Conservation (phyloP, 2,888 invertebrate genomes). For the Tipula vernalis region DNA sequence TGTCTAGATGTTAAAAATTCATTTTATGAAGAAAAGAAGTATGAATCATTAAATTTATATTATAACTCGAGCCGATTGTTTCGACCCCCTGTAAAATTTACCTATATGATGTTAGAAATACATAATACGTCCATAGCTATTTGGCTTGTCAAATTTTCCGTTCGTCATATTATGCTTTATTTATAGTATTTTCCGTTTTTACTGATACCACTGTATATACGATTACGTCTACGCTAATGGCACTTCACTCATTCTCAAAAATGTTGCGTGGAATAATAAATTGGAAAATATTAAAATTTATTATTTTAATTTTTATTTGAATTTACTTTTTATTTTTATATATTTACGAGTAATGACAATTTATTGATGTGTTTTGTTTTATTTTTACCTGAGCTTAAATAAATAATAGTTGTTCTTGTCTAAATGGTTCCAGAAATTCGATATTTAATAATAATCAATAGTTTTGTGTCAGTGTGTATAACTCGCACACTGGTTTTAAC, state of each 20-base stretch:
- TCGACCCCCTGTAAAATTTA: too few relatives aligned
- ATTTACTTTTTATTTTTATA: neutral
- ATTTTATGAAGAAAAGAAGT: too few relatives aligned
- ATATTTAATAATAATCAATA: neutral
- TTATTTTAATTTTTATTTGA: neutral
- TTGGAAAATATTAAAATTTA: neutral
- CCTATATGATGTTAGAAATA: too few relatives aligned
- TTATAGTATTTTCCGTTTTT: neutral
- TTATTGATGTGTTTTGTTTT: neutral
- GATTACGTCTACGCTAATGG: neutral
- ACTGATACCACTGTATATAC: neutral
- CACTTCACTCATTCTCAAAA: neutral
- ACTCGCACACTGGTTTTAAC: neutral
- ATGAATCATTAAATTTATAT: too few relatives aligned
- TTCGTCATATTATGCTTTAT: neutral
- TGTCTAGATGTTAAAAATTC: too few relatives aligned
- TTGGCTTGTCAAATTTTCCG: neutral
- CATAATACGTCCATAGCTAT: too few relatives aligned
- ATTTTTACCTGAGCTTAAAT: neutral
- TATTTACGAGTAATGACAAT: neutral
- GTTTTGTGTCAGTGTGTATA: neutral
- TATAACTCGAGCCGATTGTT: too few relatives aligned
- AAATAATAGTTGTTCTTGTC: neutral
- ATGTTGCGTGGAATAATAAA: neutral
- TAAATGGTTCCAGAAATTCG: neutral